A percentile compares a stretch with the other conserved stretches of the same genome.
These are phyloP conservation scores for Tenebrosternarchus preto DNA, from an alignment of 2,113 vertebrate species.

Conservation along the genomic window DNA sequence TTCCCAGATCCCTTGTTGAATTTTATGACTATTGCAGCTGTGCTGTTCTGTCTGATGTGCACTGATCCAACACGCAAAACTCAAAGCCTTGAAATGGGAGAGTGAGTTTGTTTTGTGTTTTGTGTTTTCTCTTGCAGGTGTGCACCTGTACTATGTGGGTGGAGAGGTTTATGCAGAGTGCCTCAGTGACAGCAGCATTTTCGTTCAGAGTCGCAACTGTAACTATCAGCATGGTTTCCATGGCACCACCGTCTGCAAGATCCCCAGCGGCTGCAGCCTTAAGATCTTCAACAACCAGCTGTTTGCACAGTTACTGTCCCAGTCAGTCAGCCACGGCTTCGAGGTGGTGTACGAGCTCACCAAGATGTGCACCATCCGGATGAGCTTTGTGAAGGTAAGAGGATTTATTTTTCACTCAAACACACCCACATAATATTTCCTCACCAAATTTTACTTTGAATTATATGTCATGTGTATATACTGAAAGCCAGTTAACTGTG, in stretches of 20 bases:
- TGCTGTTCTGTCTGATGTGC: neutral
- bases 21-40: neutral
- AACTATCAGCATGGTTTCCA: constrained; percentile 98
- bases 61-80: neutral
- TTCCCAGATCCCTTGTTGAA: neutral
- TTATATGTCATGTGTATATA: no score
- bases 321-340: constrained; percentile 95
- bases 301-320: constrained; percentile 93
- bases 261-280: constrained; percentile 97
- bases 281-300: constrained; percentile 99
- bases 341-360: constrained; percentile 97
- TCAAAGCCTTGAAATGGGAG: neutral
- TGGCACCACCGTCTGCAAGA: constrained; percentile 94
- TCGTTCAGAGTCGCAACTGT: constrained; percentile 98
- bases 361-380: constrained; percentile 97
- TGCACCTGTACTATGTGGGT: constrained; percentile 93
- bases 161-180: constrained; percentile 97
- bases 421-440: no score
- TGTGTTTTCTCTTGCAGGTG: constrained; percentile 73
- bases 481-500: no score
- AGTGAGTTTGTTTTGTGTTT: neutral
- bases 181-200: constrained; percentile 97
- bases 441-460: no score
- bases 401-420: neutral
- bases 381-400: constrained; percentile 96